Percentiles rank a stretch among this genome's conserved stretches.
Conservation (phyloP, 2,797 vertebrate genomes). For the Hydrocynus forskahlii region DNA sequence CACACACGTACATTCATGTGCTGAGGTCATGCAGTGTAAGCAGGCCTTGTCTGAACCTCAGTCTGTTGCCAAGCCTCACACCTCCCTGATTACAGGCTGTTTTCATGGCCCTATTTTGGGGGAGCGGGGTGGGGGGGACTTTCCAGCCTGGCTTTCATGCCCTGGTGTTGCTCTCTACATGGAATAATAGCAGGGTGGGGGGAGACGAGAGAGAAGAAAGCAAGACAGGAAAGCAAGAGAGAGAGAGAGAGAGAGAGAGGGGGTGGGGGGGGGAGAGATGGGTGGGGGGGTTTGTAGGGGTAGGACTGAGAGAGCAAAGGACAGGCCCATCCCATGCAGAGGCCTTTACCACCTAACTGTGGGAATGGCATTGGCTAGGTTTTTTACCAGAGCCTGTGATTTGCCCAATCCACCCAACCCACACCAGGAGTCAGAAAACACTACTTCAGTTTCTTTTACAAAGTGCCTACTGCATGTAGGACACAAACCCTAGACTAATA, state of each 20-base stretch:
- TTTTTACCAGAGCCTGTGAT: neutral
- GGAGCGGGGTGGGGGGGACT: conserved; percentile 38
- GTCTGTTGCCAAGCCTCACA: conserved; percentile 56
- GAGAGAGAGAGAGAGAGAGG: conserved; percentile 20
- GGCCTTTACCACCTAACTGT: conserved; percentile 23
- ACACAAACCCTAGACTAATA: neutral
- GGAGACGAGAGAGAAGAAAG: neutral
- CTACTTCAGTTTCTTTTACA: neutral
- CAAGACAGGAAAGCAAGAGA: neutral
- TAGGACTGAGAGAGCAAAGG: neutral
- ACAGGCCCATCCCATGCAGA: conserved; percentile 22
- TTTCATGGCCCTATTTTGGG: conserved; percentile 38
- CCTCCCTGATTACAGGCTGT: conserved; percentile 56
- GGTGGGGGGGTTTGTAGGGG: too few species aligned
- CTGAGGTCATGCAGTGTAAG: conserved; percentile 55
- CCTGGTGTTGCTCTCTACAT: conserved; percentile 54
- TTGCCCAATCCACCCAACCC: conserved; percentile 15
- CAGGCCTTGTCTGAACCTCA: conserved; percentile 52
- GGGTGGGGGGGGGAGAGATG: neutral
- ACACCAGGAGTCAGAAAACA: neutral
- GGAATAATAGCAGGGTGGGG: neutral
- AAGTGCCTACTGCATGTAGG: neutral
- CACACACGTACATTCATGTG: conserved; percentile 14
- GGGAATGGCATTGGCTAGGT: conserved; percentile 23
- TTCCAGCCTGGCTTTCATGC: conserved; percentile 44